phyloP scores from a whole-genome alignment of 2,113 vertebrate genomes.

The Marcusenius ussheri region DNA sequence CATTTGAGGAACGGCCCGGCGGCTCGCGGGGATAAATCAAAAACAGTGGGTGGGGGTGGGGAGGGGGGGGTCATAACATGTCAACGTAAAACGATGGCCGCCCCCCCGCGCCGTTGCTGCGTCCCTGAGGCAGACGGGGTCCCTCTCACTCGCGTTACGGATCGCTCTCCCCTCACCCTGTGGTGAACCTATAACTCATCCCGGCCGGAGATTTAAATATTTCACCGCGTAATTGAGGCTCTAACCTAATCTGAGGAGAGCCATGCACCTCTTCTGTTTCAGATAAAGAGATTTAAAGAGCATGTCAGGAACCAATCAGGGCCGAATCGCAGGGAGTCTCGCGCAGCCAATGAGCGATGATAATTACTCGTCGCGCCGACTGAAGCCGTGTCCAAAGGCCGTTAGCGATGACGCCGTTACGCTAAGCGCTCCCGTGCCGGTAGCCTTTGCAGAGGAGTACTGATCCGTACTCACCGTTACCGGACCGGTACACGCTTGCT shows the following conservation, averaged over 20 bases:
- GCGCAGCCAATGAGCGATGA: conserved; percentile 45
- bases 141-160: conserved; percentile 33
- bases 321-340: conserved; percentile 52
- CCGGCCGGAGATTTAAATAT: conserved; percentile 60
- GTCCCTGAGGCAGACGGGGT: conserved; percentile 34
- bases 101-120: conserved; percentile 18
- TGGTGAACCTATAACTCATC: conserved; percentile 57
- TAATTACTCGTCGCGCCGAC: conserved; percentile 59
- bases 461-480: background rate
- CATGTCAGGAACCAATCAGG: conserved; percentile 49
- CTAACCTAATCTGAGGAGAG: conserved; percentile 57
- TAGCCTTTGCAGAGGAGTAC: background rate
- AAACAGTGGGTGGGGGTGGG: conserved; percentile 16
- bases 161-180: conserved; percentile 40
- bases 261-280: conserved; percentile 36
- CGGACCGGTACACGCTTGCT: background rate
- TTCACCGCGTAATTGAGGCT: conserved; percentile 56
- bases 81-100: background rate
- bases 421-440: background rate
- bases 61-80: background rate
- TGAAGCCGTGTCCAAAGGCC: conserved; percentile 37
- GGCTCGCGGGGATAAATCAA: conserved; percentile 19
- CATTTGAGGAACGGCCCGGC: conserved; percentile 37
- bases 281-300: conserved; percentile 47
- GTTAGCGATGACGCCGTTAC: background rate